These are phyloP conservation scores for Microcebus griseorufus DNA, from an alignment of 2,113 vertebrate species.

Conservation along the genomic window DNA sequence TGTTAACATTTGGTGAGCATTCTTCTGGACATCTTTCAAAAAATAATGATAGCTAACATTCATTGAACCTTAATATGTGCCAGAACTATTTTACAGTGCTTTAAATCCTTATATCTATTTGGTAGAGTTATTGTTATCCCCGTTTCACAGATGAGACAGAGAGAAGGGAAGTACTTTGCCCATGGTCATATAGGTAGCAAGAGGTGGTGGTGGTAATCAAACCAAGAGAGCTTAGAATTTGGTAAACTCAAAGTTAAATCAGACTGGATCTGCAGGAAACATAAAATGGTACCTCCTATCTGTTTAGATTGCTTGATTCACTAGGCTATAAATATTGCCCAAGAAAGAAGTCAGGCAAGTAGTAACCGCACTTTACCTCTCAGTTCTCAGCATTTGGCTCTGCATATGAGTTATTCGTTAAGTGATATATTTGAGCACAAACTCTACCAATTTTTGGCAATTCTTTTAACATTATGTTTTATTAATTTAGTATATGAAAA, in stretches of 20 bases:
- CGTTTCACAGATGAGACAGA: background rate
- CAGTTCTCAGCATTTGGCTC: background rate
- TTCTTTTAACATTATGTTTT: slow-evolving; percentile 41
- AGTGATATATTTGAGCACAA: background rate
- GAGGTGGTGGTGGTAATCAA: background rate
- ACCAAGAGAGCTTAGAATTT: background rate
- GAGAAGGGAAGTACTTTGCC: background rate
- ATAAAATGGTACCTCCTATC: background rate
- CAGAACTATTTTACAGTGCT: background rate
- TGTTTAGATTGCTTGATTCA: background rate
- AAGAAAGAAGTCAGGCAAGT: background rate
- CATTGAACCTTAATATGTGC: background rate
- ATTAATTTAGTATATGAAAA: slow-evolving; percentile 93
- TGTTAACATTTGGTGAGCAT: background rate
- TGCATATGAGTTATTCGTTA: background rate
- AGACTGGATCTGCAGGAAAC: background rate
- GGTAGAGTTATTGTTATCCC: background rate
- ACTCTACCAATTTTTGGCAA: background rate
- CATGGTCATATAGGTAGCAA: background rate
- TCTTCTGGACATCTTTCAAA: background rate
- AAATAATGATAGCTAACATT: background rate
- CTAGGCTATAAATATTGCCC: background rate
- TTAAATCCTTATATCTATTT: background rate
- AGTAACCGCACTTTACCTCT: background rate
- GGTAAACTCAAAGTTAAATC: background rate